Conservation (phyloP, 2,113 vertebrate genomes). For the Barnardius zonarius region DNA sequence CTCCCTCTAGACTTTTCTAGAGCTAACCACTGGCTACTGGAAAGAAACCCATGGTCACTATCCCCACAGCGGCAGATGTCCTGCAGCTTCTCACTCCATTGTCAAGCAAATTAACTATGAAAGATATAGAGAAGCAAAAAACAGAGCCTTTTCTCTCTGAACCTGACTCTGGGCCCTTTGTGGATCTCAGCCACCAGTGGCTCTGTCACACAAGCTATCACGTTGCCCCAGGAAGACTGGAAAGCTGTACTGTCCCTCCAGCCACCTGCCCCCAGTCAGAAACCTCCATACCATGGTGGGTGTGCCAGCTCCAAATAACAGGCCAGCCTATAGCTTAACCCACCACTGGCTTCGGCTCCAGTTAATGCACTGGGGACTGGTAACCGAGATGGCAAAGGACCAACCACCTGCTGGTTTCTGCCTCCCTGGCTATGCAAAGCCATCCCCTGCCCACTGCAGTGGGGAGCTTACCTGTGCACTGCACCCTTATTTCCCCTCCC, state of each 20-base stretch:
- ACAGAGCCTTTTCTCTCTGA: not conserved
- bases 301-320: not conserved
- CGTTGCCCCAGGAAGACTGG: not conserved
- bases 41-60: not conserved
- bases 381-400: not conserved
- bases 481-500: not conserved
- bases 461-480: not conserved
- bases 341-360: not conserved
- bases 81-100: not conserved
- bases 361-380: not conserved
- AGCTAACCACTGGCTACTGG: not conserved
- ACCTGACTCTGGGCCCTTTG: not conserved
- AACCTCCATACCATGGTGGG: not conserved
- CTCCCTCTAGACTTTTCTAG: not conserved
- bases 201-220: rapidly evolving
- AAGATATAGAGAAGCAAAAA: not conserved
- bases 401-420: not conserved
- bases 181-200: not conserved
- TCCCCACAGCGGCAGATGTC: not conserved
- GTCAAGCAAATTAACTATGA: not conserved
- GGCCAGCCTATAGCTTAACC: not conserved
- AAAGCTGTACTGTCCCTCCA: not conserved
- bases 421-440: not conserved
- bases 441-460: not conserved
- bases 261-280: not conserved